Evolutionary conservation across 2,888 invertebrate species (phyloP).

Genomic region (Melinaea marsaeus): DNA sequence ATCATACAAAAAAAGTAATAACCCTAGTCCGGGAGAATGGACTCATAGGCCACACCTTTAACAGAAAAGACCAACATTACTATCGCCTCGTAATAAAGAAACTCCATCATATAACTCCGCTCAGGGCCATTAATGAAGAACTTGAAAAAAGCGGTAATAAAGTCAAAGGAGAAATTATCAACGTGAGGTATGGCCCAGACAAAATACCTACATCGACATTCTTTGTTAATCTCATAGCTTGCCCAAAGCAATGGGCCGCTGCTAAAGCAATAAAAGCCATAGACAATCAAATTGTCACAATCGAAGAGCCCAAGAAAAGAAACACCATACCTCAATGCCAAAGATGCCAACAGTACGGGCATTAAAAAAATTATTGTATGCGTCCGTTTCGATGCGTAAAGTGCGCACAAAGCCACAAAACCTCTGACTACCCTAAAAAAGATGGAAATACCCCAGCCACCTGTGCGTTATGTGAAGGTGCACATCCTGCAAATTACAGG

Average conservation of each 20-base stretch:
- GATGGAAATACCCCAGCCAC: slow-evolving; percentile 18
- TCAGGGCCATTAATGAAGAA: slow-evolving; percentile 14
- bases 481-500: too few relatives aligned
- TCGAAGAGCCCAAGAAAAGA: slow-evolving; percentile 12
- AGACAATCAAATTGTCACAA: slow-evolving; percentile 23
- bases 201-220: background rate
- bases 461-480: too few relatives aligned
- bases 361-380: slow-evolving; percentile 29
- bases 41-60: slow-evolving; percentile 34
- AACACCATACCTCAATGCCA: too few relatives aligned
- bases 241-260: slow-evolving; percentile 15
- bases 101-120: slow-evolving; percentile 15
- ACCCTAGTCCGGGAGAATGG: slow-evolving; percentile 16
- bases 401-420: slow-evolving; percentile 32
- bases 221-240: slow-evolving; percentile 3
- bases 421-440: slow-evolving; percentile 28
- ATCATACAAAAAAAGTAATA: too few relatives aligned
- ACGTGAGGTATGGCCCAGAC: background rate
- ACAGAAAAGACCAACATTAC: slow-evolving; percentile 23
- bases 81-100: slow-evolving; percentile 31
- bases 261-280: slow-evolving; percentile 26
- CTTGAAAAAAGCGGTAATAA: background rate
- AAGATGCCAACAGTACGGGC: too few relatives aligned
- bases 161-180: slow-evolving; percentile 6
- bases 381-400: slow-evolving; percentile 33